These are phyloP conservation scores for Philopotamus ludificatus DNA, from an alignment of 1,140 invertebrate species.

Conservation along the genomic window DNA sequence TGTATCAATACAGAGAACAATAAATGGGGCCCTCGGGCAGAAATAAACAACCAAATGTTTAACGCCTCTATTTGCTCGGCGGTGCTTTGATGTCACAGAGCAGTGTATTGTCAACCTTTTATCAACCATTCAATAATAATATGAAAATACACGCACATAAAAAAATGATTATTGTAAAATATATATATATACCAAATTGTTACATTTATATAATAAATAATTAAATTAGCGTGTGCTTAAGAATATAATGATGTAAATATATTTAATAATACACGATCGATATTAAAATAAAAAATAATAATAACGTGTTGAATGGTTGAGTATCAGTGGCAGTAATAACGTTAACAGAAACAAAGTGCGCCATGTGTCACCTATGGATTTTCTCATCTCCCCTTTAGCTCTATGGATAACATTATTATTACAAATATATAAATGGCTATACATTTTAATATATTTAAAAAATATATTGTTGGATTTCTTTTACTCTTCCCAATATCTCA, in stretches of 20 bases:
- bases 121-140: too few relatives aligned
- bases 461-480: too few relatives aligned
- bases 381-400: neutral
- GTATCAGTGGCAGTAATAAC: neutral
- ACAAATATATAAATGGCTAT: too few relatives aligned
- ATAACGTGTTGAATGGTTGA: neutral
- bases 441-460: too few relatives aligned
- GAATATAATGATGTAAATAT: neutral
- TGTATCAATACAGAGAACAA: constrained; percentile 39
- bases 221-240: neutral
- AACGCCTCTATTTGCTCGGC: constrained; percentile 40
- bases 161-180: too few relatives aligned
- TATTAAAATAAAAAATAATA: neutral
- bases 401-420: neutral
- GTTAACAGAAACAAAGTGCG: constrained; percentile 17
- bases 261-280: neutral
- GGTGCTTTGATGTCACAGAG: constrained; percentile 35
- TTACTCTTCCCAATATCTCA: too few relatives aligned
- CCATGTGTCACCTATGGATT: constrained; percentile 32
- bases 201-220: neutral
- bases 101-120: constrained; percentile 20
- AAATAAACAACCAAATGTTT: constrained; percentile 41
- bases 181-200: neutral
- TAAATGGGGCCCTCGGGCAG: constrained; percentile 38
- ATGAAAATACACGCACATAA: too few relatives aligned